phyloP scores from a whole-genome alignment of 2,888 invertebrate genomes.

The Leucoptera coffeella region DNA sequence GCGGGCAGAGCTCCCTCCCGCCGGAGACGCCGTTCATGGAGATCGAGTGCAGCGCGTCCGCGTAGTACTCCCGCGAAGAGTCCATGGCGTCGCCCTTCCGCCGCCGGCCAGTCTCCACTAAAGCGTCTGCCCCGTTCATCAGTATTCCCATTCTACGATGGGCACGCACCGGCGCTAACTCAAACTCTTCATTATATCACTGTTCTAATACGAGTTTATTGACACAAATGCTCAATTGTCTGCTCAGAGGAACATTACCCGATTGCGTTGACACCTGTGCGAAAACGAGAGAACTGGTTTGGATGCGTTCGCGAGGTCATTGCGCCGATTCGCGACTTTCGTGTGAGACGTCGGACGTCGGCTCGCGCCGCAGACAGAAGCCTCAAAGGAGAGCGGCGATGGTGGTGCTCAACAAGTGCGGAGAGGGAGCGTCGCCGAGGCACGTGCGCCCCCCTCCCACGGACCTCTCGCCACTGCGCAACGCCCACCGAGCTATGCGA shows the following conservation, averaged over 20 bases:
- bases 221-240: no score
- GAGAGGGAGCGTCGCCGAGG: slow-evolving; percentile 23
- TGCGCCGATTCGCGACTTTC: slow-evolving; percentile 1
- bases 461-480: slow-evolving; percentile 11
- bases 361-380: slow-evolving; percentile 8
- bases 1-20: slow-evolving; percentile 34
- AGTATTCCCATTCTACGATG: slow-evolving; percentile 44
- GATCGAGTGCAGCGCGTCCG: slow-evolving; percentile 30
- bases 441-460: slow-evolving; percentile 26
- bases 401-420: slow-evolving; percentile 36
- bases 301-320: slow-evolving; percentile 13
- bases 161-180: background rate
- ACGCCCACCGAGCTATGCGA: slow-evolving; percentile 4
- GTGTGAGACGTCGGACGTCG: slow-evolving; percentile 10
- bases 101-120: slow-evolving; percentile 31
- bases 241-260: no score
- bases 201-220: slow-evolving; percentile 1
- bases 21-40: slow-evolving; percentile 36
- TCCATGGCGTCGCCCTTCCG: slow-evolving; percentile 25
- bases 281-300: slow-evolving; percentile 4
- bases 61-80: slow-evolving; percentile 24
- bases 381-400: background rate
- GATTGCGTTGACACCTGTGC: slow-evolving; percentile 6
- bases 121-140: slow-evolving; percentile 41
- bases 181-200: slow-evolving; percentile 4